phyloP scores from a whole-genome alignment of 1,140 invertebrate genomes.

The Drosophila paulistorum region DNA sequence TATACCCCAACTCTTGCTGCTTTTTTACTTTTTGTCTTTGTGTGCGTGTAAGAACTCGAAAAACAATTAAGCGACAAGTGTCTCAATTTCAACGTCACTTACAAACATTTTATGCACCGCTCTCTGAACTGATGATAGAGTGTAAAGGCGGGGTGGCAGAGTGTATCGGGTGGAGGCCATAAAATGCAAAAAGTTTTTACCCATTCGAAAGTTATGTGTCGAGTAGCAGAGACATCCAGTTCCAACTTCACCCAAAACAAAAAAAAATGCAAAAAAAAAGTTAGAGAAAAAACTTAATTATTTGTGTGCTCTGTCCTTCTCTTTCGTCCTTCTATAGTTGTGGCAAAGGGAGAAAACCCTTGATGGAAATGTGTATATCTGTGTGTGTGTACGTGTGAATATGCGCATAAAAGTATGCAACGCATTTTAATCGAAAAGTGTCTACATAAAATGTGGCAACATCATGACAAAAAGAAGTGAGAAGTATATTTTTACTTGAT shows the following conservation, averaged over 20 bases:
- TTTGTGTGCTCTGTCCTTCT: constrained; percentile 51
- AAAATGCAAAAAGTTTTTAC: constrained; percentile 78
- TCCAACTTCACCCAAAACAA: constrained; percentile 18
- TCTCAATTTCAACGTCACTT: constrained; percentile 81
- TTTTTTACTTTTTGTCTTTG: constrained; percentile 36
- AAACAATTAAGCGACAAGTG: constrained; percentile 81
- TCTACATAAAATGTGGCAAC: constrained; percentile 62
- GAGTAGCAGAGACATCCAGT: constrained; percentile 36
- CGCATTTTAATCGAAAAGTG: constrained; percentile 77
- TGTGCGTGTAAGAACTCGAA: constrained; percentile 64
- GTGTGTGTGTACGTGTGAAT: constrained; percentile 33
- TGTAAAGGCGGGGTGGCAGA: background rate
- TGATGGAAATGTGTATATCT: constrained; percentile 38
- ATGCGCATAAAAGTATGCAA: constrained; percentile 71
- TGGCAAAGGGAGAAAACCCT: constrained; percentile 27
- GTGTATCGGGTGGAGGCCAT: constrained; percentile 39
- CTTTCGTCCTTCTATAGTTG: constrained; percentile 27
- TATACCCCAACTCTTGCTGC: constrained; percentile 12
- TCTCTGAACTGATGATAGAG: constrained; percentile 35
- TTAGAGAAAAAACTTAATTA: constrained; percentile 76
- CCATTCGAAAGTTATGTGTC: constrained; percentile 66
- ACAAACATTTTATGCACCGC: constrained; percentile 79
- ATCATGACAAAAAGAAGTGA: constrained; percentile 21
- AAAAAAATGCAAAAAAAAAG: constrained; percentile 52
- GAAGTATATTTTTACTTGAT: constrained; percentile 24